phyloP scores from a whole-genome alignment of 2,888 invertebrate genomes.

The Chalcis sispes region DNA sequence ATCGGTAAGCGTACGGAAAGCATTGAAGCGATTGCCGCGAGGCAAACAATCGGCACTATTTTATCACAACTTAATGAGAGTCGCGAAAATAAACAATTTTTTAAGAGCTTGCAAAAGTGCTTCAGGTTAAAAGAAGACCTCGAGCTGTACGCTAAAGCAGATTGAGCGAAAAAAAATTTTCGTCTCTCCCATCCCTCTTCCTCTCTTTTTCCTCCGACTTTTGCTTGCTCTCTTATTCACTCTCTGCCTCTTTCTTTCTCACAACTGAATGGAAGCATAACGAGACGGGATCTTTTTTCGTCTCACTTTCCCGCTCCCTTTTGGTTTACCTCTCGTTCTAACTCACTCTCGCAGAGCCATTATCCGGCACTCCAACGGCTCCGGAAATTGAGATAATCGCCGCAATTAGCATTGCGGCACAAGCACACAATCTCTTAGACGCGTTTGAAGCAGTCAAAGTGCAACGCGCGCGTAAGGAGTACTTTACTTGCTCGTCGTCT shows the following conservation, averaged over 20 bases:
- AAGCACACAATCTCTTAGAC: slow-evolving; percentile 47
- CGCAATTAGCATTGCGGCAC: slow-evolving; percentile 56
- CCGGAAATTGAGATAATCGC: slow-evolving; percentile 59
- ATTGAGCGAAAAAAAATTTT: not conserved
- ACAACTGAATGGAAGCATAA: slow-evolving; percentile 42
- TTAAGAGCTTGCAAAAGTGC: not conserved
- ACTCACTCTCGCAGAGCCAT: slow-evolving; percentile 31
- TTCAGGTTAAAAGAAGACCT: not conserved
- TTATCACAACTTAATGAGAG: slow-evolving; percentile 1
- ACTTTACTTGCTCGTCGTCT: not conserved
- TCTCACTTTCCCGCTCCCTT: not conserved
- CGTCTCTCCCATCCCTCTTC: not conserved
- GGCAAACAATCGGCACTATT: slow-evolving; percentile 17
- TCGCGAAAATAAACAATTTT: slow-evolving; percentile 13
- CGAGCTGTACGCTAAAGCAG: not conserved
- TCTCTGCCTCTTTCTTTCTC: not conserved
- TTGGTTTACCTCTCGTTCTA: not conserved
- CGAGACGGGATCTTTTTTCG: slow-evolving; percentile 28
- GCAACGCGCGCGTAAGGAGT: slow-evolving; percentile 15
- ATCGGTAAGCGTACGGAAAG: no score
- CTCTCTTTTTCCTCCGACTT: not conserved
- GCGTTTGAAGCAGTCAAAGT: slow-evolving; percentile 35
- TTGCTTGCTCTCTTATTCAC: not conserved
- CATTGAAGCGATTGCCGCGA: not conserved
- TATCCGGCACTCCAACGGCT: slow-evolving; percentile 46